These are phyloP conservation scores for Cyclura pinguis DNA, from an alignment of 2,797 vertebrate species.

Conservation along the genomic window DNA sequence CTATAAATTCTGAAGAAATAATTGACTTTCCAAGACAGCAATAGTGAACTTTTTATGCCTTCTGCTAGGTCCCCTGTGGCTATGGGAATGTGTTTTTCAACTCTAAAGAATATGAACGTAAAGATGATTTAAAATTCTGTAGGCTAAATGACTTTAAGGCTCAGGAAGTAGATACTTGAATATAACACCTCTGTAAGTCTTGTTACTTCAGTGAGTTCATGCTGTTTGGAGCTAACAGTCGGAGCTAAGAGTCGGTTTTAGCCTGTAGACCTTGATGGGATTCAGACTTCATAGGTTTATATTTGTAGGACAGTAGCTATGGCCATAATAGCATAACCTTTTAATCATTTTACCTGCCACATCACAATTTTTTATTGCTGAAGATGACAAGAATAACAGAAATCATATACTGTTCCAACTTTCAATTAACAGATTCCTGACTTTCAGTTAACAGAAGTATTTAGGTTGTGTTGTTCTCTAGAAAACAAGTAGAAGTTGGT, in stretches of 20 bases:
- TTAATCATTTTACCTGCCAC: background rate
- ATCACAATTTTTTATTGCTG: background rate
- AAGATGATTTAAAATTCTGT: too few species aligned
- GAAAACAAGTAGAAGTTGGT: background rate
- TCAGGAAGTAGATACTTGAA: too few species aligned
- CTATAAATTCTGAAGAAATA: background rate
- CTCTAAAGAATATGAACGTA: background rate
- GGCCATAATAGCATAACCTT: background rate
- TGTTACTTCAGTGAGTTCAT: too few species aligned
- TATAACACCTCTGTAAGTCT: too few species aligned
- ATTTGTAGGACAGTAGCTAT: background rate
- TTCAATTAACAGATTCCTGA: background rate
- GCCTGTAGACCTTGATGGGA: background rate
- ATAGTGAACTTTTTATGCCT: background rate
- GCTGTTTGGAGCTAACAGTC: too few species aligned
- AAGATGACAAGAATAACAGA: background rate
- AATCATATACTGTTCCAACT: background rate
- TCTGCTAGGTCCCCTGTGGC: background rate
- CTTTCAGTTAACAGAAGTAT: background rate
- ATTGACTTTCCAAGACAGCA: background rate
- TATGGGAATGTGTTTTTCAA: background rate
- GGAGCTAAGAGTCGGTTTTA: background rate
- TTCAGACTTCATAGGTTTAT: background rate
- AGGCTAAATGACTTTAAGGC: too few species aligned
- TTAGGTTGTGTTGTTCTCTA: background rate